phyloP scores from a whole-genome alignment of 2,113 vertebrate species.

The Rostratula benghalensis region DNA sequence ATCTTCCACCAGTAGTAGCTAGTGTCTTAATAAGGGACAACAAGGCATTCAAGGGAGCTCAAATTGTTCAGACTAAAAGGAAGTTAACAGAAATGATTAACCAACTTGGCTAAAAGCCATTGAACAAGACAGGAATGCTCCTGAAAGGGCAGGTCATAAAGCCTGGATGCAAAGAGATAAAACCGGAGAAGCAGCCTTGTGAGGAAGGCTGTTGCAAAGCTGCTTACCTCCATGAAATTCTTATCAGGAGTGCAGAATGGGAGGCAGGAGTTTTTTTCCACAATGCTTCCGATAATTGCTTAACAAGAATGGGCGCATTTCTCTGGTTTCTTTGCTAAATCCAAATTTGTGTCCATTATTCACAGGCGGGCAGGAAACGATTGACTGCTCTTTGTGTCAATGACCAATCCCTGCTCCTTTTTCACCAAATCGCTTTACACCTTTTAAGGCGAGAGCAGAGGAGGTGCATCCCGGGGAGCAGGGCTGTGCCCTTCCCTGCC shows the following conservation, averaged over 20 bases:
- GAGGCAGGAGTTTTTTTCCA: background rate
- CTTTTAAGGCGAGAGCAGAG: too few relatives aligned
- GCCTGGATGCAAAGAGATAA: background rate
- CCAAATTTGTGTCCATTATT: background rate
- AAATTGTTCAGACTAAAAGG: background rate
- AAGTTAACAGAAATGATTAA: background rate
- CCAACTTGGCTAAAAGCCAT: background rate
- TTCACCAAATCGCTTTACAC: background rate
- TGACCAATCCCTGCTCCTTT: background rate
- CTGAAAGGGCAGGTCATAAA: background rate
- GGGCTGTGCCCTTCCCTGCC: background rate
- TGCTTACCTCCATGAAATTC: background rate
- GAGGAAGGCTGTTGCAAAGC: background rate
- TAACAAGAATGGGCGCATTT: background rate
- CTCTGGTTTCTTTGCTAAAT: background rate
- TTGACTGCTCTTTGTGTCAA: background rate
- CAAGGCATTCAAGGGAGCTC: background rate
- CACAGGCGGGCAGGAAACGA: background rate
- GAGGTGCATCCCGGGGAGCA: background rate
- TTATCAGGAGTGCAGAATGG: background rate
- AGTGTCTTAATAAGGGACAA: background rate
- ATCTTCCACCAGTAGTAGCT: background rate
- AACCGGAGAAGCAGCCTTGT: background rate
- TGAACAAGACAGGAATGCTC: background rate
- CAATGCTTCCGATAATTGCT: rapidly evolving